A percentile compares a stretch with the other conserved stretches of the same genome.
phyloP scores from a whole-genome alignment of 2,888 invertebrate genomes.

The Cheilosia impressa region DNA sequence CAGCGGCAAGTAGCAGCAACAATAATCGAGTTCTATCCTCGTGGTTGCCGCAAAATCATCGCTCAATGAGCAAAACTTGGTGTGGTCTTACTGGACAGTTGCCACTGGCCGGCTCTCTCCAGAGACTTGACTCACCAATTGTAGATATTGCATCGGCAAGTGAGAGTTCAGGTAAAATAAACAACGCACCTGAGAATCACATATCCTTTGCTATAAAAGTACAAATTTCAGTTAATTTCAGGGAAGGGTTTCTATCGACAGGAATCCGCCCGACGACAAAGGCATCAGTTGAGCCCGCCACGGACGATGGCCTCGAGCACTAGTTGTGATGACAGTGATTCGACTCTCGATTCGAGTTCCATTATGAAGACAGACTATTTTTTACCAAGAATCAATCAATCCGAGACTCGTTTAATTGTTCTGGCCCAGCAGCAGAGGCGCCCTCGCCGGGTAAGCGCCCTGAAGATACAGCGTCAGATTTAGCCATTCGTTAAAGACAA shows the following conservation, averaged over 20 bases:
- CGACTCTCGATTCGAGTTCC: neutral
- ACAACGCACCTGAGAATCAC: neutral
- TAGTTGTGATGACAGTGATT: constrained; percentile 16
- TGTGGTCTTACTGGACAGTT: constrained; percentile 42
- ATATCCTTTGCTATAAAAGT: constrained; percentile 14
- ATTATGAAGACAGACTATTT: neutral
- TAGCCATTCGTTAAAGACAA: constrained; percentile 9
- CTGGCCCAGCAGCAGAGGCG: constrained; percentile 30
- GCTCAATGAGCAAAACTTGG: constrained; percentile 70
- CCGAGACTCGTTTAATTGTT: constrained; percentile 16
- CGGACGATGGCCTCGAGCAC: constrained; percentile 11
- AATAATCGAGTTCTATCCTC: constrained; percentile 62
- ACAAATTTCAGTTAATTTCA: constrained; percentile 54
- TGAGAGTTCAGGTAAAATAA: constrained; percentile 16
- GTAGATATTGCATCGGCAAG: neutral
- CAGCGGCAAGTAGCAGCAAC: constrained; percentile 47
- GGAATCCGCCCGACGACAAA: neutral
- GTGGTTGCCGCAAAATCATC: constrained; percentile 64
- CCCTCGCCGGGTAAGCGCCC: constrained; percentile 30
- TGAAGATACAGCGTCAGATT: constrained; percentile 1
- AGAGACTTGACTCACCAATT: neutral
- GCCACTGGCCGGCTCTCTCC: constrained; percentile 20
- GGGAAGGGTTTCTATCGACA: constrained; percentile 11
- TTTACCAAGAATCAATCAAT: constrained; percentile 3
- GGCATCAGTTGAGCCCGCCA: constrained; percentile 2